Evolutionary conservation across 1,140 invertebrate species (phyloP).

Genomic region (Papilio polyxenes): DNA sequence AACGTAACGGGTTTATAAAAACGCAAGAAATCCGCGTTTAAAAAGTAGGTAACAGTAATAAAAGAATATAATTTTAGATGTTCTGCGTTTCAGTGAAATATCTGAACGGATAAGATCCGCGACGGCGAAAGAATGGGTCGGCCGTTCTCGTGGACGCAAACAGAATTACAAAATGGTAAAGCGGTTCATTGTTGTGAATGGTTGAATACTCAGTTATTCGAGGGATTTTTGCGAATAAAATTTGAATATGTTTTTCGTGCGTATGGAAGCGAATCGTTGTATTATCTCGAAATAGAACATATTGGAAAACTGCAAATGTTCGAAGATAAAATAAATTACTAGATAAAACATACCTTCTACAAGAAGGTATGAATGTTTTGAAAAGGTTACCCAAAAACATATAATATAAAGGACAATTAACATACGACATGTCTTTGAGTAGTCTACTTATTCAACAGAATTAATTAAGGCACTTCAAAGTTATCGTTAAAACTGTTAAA

Average conservation of each 20-base stretch:
- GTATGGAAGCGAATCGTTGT: slow-evolving; percentile 21
- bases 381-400: neutral
- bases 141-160: slow-evolving; percentile 59
- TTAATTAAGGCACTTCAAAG: neutral
- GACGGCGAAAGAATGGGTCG: slow-evolving; percentile 54
- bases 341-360: neutral
- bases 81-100: slow-evolving; percentile 34
- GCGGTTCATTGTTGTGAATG: slow-evolving; percentile 62
- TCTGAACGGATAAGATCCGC: slow-evolving; percentile 55
- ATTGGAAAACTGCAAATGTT: slow-evolving; percentile 19
- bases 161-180: slow-evolving; percentile 71
- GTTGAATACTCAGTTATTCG: slow-evolving; percentile 58
- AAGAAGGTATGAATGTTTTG: neutral
- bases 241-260: slow-evolving; percentile 25
- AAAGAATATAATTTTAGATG: slow-evolving; percentile 27
- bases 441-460: neutral
- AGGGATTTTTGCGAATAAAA: slow-evolving; percentile 24
- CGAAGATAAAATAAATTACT: neutral
- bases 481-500: neutral
- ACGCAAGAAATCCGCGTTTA: slow-evolving; percentile 23
- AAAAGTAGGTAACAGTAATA: slow-evolving; percentile 19
- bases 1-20: neutral
- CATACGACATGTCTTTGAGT: neutral
- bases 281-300: slow-evolving; percentile 23
- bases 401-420: neutral